Evolutionary conservation across 2,113 vertebrate species (phyloP).

Genomic region (Daubentonia madagascariensis): DNA sequence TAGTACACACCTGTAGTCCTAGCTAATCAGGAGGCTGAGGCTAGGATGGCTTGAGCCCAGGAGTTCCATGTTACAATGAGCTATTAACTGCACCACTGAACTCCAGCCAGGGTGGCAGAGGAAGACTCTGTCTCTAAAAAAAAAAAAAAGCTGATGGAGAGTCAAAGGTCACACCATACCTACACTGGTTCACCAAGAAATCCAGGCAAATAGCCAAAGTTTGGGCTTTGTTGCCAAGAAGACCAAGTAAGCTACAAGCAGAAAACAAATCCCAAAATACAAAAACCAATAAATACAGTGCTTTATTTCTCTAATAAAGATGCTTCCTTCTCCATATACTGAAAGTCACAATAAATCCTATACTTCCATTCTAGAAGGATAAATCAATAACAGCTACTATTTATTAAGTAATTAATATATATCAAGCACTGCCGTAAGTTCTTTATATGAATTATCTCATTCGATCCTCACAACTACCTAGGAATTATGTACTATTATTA

Average conservation of each 20-base stretch:
- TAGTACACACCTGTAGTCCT: too few species aligned
- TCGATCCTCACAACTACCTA: background rate
- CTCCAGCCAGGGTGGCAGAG: too few species aligned
- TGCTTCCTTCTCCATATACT: background rate
- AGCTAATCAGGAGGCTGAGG: too few species aligned
- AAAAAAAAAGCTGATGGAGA: background rate
- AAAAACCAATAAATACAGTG: background rate
- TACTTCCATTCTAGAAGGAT: slow-evolving; percentile 20
- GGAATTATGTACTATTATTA: background rate
- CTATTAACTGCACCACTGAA: too few species aligned
- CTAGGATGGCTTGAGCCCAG: too few species aligned
- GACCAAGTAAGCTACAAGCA: background rate
- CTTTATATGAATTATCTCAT: background rate
- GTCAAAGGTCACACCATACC: background rate
- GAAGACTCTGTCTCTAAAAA: background rate
- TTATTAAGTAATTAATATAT: slow-evolving; percentile 3
- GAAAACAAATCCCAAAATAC: slow-evolving; percentile 2
- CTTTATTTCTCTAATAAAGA: slow-evolving; percentile 2
- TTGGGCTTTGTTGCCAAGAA: background rate
- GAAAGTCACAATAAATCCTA: slow-evolving; percentile 21
- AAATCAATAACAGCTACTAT: background rate
- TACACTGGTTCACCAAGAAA: background rate
- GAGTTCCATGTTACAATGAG: too few species aligned
- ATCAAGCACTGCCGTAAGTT: background rate
- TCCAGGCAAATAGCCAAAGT: slow-evolving; percentile 4